These are phyloP conservation scores for Drosophila willistoni DNA, from an alignment of 1,140 invertebrate species.

Conservation along the genomic window DNA sequence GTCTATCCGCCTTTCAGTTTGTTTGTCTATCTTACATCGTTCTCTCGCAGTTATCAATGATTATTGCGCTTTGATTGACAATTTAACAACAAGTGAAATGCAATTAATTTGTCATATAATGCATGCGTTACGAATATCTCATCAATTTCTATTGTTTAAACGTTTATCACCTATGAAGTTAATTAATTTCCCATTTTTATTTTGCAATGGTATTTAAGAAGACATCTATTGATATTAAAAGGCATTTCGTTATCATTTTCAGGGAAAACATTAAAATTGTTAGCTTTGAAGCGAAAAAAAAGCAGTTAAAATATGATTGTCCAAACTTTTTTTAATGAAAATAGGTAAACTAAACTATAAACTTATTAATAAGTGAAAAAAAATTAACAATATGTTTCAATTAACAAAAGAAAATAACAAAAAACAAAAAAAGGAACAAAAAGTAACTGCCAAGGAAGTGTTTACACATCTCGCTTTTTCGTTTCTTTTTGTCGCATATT, in stretches of 20 bases:
- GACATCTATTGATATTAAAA: constrained; percentile 64
- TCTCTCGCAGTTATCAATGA: constrained; percentile 34
- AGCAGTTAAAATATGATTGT: too few relatives aligned
- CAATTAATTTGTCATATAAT: constrained; percentile 80
- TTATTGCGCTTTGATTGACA: constrained; percentile 79
- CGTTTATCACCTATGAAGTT: constrained; percentile 76
- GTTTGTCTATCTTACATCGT: constrained; percentile 26
- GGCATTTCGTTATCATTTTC: constrained; percentile 1
- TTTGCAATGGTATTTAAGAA: constrained; percentile 38
- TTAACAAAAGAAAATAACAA: too few relatives aligned
- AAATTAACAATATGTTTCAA: too few relatives aligned
- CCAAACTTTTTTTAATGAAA: too few relatives aligned
- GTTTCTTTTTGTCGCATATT: too few relatives aligned
- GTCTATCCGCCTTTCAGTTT: constrained; percentile 21
- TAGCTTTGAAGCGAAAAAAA: too few relatives aligned
- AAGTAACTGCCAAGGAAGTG: too few relatives aligned
- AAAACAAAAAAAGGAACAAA: too few relatives aligned
- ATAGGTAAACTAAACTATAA: too few relatives aligned
- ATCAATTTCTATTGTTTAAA: constrained; percentile 80
- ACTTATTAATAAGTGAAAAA: too few relatives aligned
- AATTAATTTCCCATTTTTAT: constrained; percentile 77
- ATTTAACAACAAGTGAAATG: constrained; percentile 52
- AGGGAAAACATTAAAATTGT: too few relatives aligned
- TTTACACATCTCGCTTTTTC: too few relatives aligned
- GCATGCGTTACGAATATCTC: constrained; percentile 75